A percentile compares a stretch with the other conserved stretches of the same genome.
Conservation (phyloP, 2,888 invertebrate genomes). For the Aspidiotus rigidus region DNA sequence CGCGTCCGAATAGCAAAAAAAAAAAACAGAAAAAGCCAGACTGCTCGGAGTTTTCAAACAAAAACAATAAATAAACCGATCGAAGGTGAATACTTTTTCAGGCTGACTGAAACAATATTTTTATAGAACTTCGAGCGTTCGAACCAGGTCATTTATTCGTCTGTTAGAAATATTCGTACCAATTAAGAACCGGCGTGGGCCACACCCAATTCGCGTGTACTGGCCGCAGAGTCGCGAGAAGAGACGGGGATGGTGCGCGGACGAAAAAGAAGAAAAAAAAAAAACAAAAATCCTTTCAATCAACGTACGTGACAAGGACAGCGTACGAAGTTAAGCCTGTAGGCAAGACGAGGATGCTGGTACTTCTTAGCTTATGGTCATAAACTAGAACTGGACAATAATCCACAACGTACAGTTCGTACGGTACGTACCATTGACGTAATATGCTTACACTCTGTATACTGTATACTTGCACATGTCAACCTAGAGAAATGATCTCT, state of each 20-base stretch:
- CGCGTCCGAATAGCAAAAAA: too few relatives aligned
- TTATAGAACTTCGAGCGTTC: background rate
- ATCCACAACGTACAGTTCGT: slow-evolving; percentile 16
- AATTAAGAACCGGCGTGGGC: slow-evolving; percentile 30
- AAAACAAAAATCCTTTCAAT: slow-evolving; percentile 26
- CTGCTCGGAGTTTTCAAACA: too few relatives aligned
- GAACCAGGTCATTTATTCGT: slow-evolving; percentile 26
- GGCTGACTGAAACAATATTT: background rate
- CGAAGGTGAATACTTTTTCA: too few relatives aligned
- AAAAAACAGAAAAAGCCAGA: too few relatives aligned
- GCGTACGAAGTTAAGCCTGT: background rate
- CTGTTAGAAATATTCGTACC: slow-evolving; percentile 32
- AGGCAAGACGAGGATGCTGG: slow-evolving; percentile 21
- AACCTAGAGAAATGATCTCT: slow-evolving; percentile 32
- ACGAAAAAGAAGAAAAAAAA: slow-evolving; percentile 17
- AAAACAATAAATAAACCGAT: too few relatives aligned
- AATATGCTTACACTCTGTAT: background rate
- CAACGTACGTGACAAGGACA: slow-evolving; percentile 11
- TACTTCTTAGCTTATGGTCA: slow-evolving; percentile 29
- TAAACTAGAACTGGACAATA: slow-evolving; percentile 32
- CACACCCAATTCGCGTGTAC: slow-evolving; percentile 24
- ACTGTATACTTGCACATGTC: slow-evolving; percentile 20
- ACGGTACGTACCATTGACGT: slow-evolving; percentile 21
- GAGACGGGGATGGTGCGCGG: slow-evolving; percentile 8
- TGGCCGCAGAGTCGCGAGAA: slow-evolving; percentile 1